Evolutionary conservation across 1,140 invertebrate genomes (phyloP).

Genomic region (Plectus sambesii): DNA sequence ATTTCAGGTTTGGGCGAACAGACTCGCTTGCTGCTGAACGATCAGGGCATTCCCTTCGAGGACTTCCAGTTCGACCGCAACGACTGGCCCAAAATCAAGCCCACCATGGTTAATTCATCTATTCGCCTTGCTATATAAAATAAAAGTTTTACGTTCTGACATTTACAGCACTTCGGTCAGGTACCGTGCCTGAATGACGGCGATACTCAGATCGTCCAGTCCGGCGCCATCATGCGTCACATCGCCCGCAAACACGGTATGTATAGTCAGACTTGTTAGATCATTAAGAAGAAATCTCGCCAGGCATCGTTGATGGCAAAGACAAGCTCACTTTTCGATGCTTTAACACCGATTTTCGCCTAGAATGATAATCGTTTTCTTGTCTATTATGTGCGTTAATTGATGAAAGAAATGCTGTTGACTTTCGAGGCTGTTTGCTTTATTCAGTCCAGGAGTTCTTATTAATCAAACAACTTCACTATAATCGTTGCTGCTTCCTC

Average conservation of each 20-base stretch:
- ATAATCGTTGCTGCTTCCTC: no score
- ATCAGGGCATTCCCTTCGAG: constrained; percentile 59
- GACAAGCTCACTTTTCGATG: no score
- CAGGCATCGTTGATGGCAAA: no score
- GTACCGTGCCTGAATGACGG: constrained; percentile 35
- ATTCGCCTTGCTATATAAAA: not conserved
- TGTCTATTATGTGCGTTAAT: no score
- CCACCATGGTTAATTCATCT: constrained; percentile 46
- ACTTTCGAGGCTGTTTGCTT: no score
- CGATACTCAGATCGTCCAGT: constrained; percentile 40
- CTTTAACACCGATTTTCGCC: no score
- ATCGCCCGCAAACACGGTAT: constrained; percentile 40
- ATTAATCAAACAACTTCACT: no score
- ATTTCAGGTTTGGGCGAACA: constrained; percentile 63
- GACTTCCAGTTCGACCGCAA: constrained; percentile 55
- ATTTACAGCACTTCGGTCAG: constrained; percentile 45
- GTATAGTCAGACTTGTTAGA: no score
- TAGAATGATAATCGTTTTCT: no score
- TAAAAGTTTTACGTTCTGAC: not conserved
- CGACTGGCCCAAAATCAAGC: constrained; percentile 51
- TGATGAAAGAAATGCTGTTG: no score
- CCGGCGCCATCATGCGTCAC: constrained; percentile 45
- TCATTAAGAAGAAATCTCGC: no score
- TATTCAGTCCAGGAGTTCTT: no score
- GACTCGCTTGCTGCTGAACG: constrained; percentile 60